Conservation (phyloP, 2,888 invertebrate species). For the Anarsia innoxiella region DNA sequence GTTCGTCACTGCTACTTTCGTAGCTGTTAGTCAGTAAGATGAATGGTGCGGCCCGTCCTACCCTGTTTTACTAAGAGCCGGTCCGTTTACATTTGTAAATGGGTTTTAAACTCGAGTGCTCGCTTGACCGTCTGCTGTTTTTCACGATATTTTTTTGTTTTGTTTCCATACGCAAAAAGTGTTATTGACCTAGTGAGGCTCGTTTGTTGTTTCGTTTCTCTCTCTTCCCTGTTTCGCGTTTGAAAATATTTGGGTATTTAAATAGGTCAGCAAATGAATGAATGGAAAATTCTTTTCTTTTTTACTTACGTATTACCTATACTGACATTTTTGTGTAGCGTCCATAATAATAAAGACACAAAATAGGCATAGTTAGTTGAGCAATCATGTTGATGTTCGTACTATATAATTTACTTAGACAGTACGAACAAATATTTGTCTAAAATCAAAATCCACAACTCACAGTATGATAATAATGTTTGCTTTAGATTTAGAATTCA, state of each 20-base stretch:
- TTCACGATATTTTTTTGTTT: constrained; percentile 9
- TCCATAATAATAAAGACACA: not conserved
- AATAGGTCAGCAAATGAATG: too few relatives aligned
- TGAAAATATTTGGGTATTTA: too few relatives aligned
- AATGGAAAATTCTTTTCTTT: too few relatives aligned
- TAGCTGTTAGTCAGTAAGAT: constrained; percentile 9
- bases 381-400: constrained; percentile 22
- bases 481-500: constrained; percentile 24
- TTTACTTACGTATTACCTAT: not conserved
- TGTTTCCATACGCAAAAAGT: too few relatives aligned
- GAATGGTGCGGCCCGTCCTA: constrained; percentile 15
- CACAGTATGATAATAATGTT: constrained; percentile 32
- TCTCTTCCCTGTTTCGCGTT: too few relatives aligned
- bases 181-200: too few relatives aligned
- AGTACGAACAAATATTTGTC: constrained; percentile 26
- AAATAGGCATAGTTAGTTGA: too few relatives aligned
- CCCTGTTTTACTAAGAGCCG: constrained; percentile 29
- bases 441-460: constrained; percentile 22
- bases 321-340: too few relatives aligned
- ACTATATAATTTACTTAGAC: constrained; percentile 29
- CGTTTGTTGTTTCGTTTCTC: too few relatives aligned
- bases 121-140: constrained; percentile 18
- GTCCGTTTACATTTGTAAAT: constrained; percentile 50
- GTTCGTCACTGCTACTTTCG: constrained; percentile 46
- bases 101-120: constrained; percentile 40